Base-by-base conservation (phyloP, 2,888 invertebrate genomes). In the Zygogramma bicolorata region DNA sequence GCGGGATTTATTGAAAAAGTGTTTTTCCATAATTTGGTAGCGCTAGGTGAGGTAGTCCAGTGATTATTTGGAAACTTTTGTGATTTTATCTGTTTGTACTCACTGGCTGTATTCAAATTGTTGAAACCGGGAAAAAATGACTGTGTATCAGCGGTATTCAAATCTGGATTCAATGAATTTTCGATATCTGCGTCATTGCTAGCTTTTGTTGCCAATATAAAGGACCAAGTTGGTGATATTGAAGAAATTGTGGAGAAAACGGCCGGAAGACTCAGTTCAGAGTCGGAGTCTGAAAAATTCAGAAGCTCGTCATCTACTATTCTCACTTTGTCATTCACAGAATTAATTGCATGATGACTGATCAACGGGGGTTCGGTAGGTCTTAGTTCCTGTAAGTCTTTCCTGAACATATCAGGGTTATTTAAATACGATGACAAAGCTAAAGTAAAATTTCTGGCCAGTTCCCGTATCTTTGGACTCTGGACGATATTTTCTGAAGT, bases 371-470 rank as follows among this genome's bases (percentile, higher is more conserved):
- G 94, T 80, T 94, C 94, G 0, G 94, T 95, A 0, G 95, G 95
- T 81, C 95, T 89, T 1, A 94, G 93, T 77, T 94, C 92, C 6
- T 93, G 92, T 20, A 96, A 85, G 20, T 93, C 93, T 82, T 92
- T 92, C 77, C 93, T 91, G 80, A 95, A 95, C 65, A 92, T 92
- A n/a, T 92, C 92, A 0, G 95, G 95, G 85, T 95, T 93, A 85
- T 95, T 93, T 3, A 96, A 88, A 79, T 95, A 96, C 0, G 94
- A 94, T 0, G 94, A 93, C 15, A 96, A 86, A 0, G 95, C 95
- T 81, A 94, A 92, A 0, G 95, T 95, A 81, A 96, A 96, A 3
- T 95, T 94, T 86, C 94, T 93, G 0, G 95, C 95, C 3, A 95
- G 86, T 85, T 95, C 94, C 65, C 95, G 89, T 0, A 95, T 90